Evolutionary conservation across 23 tunicate genomes (phyloP), one percentile per base, ranked within the genome.

Genomic region (Ciona savignyi): DNA sequence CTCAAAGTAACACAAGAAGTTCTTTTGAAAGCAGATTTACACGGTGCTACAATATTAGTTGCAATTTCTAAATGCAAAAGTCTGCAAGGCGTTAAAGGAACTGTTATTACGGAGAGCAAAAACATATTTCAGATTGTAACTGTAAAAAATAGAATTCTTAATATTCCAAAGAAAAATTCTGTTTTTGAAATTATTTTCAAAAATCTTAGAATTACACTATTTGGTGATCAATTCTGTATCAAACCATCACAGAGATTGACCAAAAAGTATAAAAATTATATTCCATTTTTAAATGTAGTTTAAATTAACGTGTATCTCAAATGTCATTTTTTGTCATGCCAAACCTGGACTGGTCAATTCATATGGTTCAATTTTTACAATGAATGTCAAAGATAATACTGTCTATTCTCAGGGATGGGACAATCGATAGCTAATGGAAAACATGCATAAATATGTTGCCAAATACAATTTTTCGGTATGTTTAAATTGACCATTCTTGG

Each of bases 171-270:
- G 65, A 63, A 63, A 62, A 77, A 71, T 32, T 25, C 79, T 1
- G 35, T 83, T 51, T 83, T 83, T 71, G 80, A 83, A 25, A 30
- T 83, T 1, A 34, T 22, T 11, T 35, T 62, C 35, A 6, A 24
- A 34, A 32, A 35, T 27, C 63, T 56, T 2, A 70, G 32, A 32
- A 51, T 83, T n/a, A 77, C 82, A 2, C 63, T 83, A n/a, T 77
- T 83, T 77, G 89, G 89, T 21, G 89, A 83, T 77, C 89, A 83
- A 29, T 83, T 76, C 77, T 77, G 89, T 35, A 29, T 77, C 4
- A 70, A 71, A 48, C 89, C 89, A 31, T 70, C 76, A 0, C 60
- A 23, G n/a, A 66, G 89, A 15, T 65, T 83, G 30, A 66, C 65
- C 26, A 83, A 83, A 77, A 77, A 77, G 42, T 83, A 76, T 71